Evolutionary conservation across 2,113 vertebrate species (phyloP).

Genomic region (Dromaius novaehollandiae): DNA sequence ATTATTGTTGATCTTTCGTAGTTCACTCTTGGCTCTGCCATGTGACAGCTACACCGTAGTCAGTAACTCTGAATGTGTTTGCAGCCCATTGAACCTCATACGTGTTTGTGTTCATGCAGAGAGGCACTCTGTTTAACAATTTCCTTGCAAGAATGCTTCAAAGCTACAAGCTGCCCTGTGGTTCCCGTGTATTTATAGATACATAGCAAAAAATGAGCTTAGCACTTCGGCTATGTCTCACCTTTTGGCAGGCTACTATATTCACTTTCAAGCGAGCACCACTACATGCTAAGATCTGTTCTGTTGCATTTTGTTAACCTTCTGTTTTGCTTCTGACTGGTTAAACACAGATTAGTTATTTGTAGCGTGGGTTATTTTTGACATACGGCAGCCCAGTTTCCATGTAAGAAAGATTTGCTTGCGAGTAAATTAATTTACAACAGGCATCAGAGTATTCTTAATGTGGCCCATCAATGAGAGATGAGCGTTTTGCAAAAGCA

Average conservation of each 20-base stretch:
- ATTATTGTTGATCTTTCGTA: neutral
- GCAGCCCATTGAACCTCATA: neutral
- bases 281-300: neutral
- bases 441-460: neutral
- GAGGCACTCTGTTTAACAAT: neutral
- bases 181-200: neutral
- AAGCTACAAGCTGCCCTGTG: constrained; percentile 20
- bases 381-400: neutral
- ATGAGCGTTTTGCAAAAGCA: neutral
- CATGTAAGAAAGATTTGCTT: neutral
- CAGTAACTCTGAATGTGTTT: neutral
- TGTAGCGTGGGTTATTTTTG: neutral
- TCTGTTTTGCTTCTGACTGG: neutral
- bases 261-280: neutral
- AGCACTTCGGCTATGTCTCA: neutral
- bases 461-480: neutral
- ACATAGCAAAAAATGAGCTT: neutral
- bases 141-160: constrained; percentile 11
- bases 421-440: neutral
- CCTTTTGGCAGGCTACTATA: neutral
- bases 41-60: neutral
- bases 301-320: neutral
- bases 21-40: neutral
- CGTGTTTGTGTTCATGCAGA: neutral
- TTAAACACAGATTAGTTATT: constrained; percentile 17